These are phyloP conservation scores for Rhingia rostrata DNA, from an alignment of 2,888 invertebrate genomes.

Conservation along the genomic window DNA sequence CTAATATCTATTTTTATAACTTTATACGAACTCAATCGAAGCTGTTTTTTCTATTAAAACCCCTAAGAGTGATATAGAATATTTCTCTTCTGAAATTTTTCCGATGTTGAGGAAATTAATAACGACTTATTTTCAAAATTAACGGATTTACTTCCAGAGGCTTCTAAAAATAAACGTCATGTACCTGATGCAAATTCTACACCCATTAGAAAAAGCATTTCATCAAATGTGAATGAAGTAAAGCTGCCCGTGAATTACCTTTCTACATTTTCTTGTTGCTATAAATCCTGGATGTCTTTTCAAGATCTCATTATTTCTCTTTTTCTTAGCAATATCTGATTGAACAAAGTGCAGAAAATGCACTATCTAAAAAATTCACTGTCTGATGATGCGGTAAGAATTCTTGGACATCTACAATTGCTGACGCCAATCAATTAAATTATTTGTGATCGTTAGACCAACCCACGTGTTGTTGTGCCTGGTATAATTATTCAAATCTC, in stretches of 20 bases:
- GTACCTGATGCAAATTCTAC: not conserved
- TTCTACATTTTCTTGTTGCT: not conserved
- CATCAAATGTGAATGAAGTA: constrained; percentile 1
- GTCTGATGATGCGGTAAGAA: not conserved
- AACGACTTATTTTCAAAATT: not conserved
- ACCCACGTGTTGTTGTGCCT: not conserved
- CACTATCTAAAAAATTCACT: not conserved
- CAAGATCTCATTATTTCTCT: constrained; percentile 4
- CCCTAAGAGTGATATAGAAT: not conserved
- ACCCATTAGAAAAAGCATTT: not conserved
- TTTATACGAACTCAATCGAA: not conserved
- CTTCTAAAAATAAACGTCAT: not conserved
- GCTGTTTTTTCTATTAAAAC: not conserved
- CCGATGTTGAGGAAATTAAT: constrained; percentile 8
- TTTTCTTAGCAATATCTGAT: constrained; percentile 4
- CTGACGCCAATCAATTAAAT: constrained; percentile 11
- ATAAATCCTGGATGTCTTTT: constrained; percentile 8
- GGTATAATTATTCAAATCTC: not conserved
- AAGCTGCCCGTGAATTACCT: not conserved
- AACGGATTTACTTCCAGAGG: not conserved
- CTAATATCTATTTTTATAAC: constrained; percentile 6
- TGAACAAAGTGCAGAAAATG: constrained; percentile 4
- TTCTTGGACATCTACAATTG: constrained; percentile 7
- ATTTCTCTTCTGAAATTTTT: constrained; percentile 1
- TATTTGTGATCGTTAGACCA: not conserved